Conservation (phyloP, 2,888 invertebrate species). For the Cantharis flavilabris region DNA sequence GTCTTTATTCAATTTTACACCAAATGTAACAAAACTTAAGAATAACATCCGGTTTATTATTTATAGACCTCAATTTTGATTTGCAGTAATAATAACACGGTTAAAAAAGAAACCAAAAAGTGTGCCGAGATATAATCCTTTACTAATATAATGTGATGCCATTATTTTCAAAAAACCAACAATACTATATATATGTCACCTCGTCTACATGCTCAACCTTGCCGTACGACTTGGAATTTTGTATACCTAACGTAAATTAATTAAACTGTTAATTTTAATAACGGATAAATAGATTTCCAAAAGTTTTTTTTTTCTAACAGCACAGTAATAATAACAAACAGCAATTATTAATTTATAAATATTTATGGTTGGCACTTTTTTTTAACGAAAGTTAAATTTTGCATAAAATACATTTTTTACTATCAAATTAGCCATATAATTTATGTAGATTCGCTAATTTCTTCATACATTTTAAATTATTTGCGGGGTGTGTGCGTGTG, state of each 20-base stretch:
- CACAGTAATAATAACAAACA: too few relatives aligned
- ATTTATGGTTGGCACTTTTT: not conserved
- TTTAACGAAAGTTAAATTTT: not conserved
- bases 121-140: conserved; percentile 15
- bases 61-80: conserved; percentile 5
- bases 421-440: not conserved
- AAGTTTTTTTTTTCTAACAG: too few relatives aligned
- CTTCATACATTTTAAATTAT: not conserved
- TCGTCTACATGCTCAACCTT: not conserved
- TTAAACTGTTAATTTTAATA: not conserved
- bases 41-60: conserved; percentile 2
- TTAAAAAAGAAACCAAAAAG: conserved; percentile 15
- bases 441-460: not conserved
- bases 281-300: too few relatives aligned
- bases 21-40: not conserved
- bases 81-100: conserved; percentile 12
- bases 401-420: not conserved
- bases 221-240: not conserved
- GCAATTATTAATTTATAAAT: not conserved
- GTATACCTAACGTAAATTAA: not conserved
- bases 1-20: not conserved
- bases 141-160: not conserved
- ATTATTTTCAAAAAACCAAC: not conserved
- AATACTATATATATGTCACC: not conserved
- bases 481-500: not conserved